Conservation (phyloP, 1,140 invertebrate species). For the Pectinophora gossypiella region DNA sequence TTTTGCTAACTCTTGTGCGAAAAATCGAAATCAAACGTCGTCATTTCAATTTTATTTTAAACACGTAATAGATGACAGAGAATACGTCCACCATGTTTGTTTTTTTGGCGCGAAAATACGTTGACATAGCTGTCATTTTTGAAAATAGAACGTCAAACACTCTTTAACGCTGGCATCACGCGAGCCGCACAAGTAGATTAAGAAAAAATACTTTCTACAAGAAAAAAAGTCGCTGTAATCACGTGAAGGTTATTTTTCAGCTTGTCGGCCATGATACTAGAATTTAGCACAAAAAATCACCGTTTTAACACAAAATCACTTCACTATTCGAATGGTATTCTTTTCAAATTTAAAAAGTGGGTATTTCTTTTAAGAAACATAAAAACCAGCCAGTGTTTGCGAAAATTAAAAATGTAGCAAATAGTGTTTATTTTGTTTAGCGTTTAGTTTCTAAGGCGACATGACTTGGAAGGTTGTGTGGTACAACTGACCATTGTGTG, state of each 20-base stretch:
- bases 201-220: constrained; percentile 16
- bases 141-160: constrained; percentile 13
- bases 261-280: constrained; percentile 26
- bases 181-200: constrained; percentile 13
- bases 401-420: constrained; percentile 7
- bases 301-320: constrained; percentile 4
- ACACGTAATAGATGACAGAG: constrained; percentile 52
- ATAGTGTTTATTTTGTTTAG: constrained; percentile 69
- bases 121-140: constrained; percentile 47
- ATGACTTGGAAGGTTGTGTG: constrained; percentile 48
- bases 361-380: background rate
- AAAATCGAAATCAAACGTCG: constrained; percentile 24
- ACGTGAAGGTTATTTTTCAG: constrained; percentile 28
- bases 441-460: constrained; percentile 62
- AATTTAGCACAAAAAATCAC: constrained; percentile 19
- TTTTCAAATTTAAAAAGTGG: background rate
- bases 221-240: constrained; percentile 17
- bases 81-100: constrained; percentile 47
- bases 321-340: too few species aligned
- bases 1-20: constrained; percentile 32
- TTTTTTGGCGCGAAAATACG: constrained; percentile 65
- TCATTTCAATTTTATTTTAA: constrained; percentile 71
- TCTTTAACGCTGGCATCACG: constrained; percentile 11
- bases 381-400: background rate
- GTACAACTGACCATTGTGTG: constrained; percentile 57